Evolutionary conservation across 2,113 vertebrate genomes (phyloP), one percentile per base, ranked within the genome.

Genomic region (Dicaeum eximium): DNA sequence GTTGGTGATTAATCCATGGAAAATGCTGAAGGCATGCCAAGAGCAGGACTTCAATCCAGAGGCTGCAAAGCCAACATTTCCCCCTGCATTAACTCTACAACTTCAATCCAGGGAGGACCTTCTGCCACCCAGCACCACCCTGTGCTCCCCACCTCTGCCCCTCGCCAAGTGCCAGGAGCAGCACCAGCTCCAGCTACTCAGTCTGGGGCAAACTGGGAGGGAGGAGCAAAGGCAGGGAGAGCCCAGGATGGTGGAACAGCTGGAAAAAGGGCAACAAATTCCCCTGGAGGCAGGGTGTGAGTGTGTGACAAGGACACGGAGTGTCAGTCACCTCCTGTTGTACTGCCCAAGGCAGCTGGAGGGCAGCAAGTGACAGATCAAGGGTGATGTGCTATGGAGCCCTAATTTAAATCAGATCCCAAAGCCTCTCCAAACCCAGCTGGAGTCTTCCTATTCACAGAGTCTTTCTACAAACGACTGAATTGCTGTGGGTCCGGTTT

Each of bases 361-460:
- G 98, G 98, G 97, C 96, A 93, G 92, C 62, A 90, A 80, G 33
- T 69, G 82, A 97, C 92, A 97, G 88, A 37, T 19, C 37, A 96
- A 86, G 58, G 33, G 77, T 3, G 7, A 67, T 31, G 38, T 18
- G 40, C 24, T 74, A 15, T 5, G 15, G 58, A 85, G n/a, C 33
- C 38, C 53, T 71, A 88, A 90, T 37, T 88, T 82, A 62, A 93
- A 90, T 95, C 77, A 75, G 81, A 67, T 53, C 69, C 58, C 81
- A 53, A 30, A 65, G 51, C 27, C 64, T 81, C 74, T 61, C 67
- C 79, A 81, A 92, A 64, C 87, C 60, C 57, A 71, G 54, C 50
- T 81, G 80, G 81, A 94, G 42, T 78, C 82, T 94, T 78, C 56
- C 58, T 58, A 51, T 86, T 79, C 81, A 45, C 75, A 81, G 38